Conservation (phyloP, 2,797 vertebrate genomes). For the Poeciliopsis infans region DNA sequence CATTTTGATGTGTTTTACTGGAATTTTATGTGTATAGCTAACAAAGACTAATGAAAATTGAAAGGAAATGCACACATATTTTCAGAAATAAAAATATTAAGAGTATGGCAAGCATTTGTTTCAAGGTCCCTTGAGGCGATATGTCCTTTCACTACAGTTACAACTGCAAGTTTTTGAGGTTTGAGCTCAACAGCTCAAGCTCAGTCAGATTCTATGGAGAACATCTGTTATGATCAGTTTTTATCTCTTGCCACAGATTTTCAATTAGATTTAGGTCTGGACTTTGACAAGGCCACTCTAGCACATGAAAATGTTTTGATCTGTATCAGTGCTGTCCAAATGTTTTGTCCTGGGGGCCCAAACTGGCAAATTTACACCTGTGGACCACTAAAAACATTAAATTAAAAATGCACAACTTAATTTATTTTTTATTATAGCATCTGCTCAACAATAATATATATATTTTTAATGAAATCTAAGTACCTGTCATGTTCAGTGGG, state of each 20-base stretch:
- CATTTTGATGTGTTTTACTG: not conserved
- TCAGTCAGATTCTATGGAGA: not conserved
- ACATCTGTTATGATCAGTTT: not conserved
- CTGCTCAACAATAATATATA: no score
- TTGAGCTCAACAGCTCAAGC: not conserved
- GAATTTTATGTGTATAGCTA: not conserved
- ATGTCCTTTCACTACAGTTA: not conserved
- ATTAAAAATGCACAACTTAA: no score
- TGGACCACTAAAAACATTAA: no score
- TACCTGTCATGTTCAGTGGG: no score
- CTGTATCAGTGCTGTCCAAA: not conserved
- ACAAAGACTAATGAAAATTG: not conserved
- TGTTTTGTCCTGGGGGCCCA: no score
- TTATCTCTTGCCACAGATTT: not conserved
- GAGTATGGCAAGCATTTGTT: not conserved
- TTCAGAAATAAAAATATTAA: not conserved
- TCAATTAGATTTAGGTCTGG: not conserved
- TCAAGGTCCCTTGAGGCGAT: not conserved
- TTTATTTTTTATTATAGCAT: no score
- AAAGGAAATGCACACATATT: not conserved
- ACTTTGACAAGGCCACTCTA: slow-evolving; percentile 1
- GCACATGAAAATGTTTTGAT: not conserved
- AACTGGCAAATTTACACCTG: no score
- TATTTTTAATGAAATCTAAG: no score
- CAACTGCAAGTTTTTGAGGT: not conserved